These are phyloP conservation scores for Acanthosoma haemorrhoidale DNA, from an alignment of 2,888 invertebrate genomes.

Conservation along the genomic window DNA sequence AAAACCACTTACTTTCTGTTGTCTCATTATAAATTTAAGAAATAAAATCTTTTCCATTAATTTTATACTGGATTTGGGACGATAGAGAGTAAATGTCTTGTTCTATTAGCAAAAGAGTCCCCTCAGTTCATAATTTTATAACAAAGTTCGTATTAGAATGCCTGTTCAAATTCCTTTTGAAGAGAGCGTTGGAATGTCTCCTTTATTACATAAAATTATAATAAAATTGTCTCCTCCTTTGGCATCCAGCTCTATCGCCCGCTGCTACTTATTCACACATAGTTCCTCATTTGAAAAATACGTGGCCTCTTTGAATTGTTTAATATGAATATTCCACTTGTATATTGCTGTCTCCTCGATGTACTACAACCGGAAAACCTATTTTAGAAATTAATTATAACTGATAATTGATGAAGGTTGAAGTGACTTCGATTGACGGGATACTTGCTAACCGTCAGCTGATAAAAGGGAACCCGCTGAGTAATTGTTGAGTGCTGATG, in stretches of 20 bases:
- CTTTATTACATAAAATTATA: constrained; percentile 8
- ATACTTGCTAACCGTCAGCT: neutral
- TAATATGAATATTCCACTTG: neutral
- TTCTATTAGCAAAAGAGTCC: neutral
- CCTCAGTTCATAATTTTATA: neutral
- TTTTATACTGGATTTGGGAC: too few species aligned
- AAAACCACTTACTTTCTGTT: too few species aligned
- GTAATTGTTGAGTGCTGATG: neutral
- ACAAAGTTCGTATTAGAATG: constrained; percentile 1
- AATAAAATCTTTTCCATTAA: too few species aligned
- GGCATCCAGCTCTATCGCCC: neutral
- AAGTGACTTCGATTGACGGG: neutral
- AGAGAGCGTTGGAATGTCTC: neutral
- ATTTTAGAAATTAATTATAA: neutral
- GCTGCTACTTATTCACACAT: neutral
- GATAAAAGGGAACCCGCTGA: neutral
- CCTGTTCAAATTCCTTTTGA: neutral
- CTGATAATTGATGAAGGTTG: too few species aligned
- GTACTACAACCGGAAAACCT: neutral
- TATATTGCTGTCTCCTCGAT: neutral
- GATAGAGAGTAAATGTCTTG: neutral
- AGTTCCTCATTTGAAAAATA: neutral
- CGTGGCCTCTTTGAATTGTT: neutral
- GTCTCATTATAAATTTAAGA: too few species aligned
- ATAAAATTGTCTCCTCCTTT: constrained; percentile 3